Conservation (phyloP, 2,888 invertebrate genomes). For the Drosophila macrospina region DNA sequence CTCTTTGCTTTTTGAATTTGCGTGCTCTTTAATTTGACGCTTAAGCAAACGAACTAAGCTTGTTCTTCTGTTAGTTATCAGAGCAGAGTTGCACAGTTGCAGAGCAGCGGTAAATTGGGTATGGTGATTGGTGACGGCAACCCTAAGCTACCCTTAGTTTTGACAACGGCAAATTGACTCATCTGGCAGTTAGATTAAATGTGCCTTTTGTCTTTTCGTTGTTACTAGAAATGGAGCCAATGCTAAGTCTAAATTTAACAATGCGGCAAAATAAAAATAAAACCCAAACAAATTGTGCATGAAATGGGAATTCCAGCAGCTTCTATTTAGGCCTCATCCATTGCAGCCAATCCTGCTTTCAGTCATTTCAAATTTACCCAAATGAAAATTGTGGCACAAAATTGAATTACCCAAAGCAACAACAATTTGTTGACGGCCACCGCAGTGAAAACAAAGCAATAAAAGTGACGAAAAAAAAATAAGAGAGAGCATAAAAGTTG, state of each 20-base stretch:
- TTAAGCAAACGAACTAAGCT: constrained; percentile 8
- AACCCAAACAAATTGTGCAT: constrained; percentile 78
- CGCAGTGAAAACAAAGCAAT: constrained; percentile 76
- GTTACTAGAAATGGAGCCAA: constrained; percentile 48
- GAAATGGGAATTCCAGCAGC: constrained; percentile 51
- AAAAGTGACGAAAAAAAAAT: constrained; percentile 47
- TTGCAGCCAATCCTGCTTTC: constrained; percentile 28
- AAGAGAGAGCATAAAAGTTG: constrained; percentile 58
- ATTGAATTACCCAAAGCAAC: constrained; percentile 70
- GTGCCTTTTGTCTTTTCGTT: constrained; percentile 48
- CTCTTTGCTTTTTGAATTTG: constrained; percentile 28
- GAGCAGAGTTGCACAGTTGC: constrained; percentile 3
- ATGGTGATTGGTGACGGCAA: constrained; percentile 21
- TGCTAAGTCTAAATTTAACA: constrained; percentile 59
- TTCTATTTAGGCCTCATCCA: constrained; percentile 21
- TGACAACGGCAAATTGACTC: constrained; percentile 53
- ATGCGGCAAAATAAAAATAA: constrained; percentile 79
- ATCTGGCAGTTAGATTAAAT: constrained; percentile 69
- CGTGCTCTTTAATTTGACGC: neutral
- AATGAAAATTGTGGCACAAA: constrained; percentile 78
- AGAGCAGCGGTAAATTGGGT: too few relatives aligned
- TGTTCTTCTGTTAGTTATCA: constrained; percentile 12
- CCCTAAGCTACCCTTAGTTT: constrained; percentile 41
- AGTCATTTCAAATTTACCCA: constrained; percentile 58
- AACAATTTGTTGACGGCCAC: constrained; percentile 49